Evolutionary conservation across 2,113 vertebrate genomes (phyloP), one percentile per base, ranked within the genome.

Genomic region (Chaenocephalus aceratus): DNA sequence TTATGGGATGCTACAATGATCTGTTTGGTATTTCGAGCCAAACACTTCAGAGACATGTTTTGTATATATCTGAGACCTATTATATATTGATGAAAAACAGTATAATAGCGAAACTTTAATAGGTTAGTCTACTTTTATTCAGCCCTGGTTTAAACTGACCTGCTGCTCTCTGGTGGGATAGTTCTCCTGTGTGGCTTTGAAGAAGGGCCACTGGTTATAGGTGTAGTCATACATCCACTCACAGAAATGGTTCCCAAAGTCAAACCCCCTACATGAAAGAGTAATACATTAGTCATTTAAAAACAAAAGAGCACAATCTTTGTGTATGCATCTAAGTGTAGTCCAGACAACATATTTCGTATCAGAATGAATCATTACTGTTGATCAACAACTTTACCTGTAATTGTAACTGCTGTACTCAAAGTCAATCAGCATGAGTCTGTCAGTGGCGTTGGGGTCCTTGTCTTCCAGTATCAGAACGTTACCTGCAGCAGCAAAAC

Each of bases 381-480:
- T 5, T 7, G 48, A 14, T 65, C 16, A 3, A 44, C 1, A 0
- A 5, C 9, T 6, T 91, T 75, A 97, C 97, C 97, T 96, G 94
- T 98, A 98, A 91, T 99, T 99, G 77, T 99, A 99, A 86, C 97
- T 97, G 95, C 97, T 99, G 94, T 99, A 99, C 82, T 99, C 97
- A 30, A 99, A 99, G 90, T 99, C 97, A 2, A 98, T 98, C 46
- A 99, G 93, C 97, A 98, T 99, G 36, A 99, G 95, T 53, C 79
- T 94, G 13, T 97, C 96, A 0, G 84, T 85, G 7, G 94, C 81
- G 10, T 58, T 74, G 0, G 56, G 69, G 26, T 92, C 90, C 0
- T 23, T 77, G 14, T 93, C 88, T 0, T 96, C 93, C 53, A 99
- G 93, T 54, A 96, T 84, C 16, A 98, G 89, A 85, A 99, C 96